Conservation (phyloP, 2,888 invertebrate genomes). For the Portevinia maculata region DNA sequence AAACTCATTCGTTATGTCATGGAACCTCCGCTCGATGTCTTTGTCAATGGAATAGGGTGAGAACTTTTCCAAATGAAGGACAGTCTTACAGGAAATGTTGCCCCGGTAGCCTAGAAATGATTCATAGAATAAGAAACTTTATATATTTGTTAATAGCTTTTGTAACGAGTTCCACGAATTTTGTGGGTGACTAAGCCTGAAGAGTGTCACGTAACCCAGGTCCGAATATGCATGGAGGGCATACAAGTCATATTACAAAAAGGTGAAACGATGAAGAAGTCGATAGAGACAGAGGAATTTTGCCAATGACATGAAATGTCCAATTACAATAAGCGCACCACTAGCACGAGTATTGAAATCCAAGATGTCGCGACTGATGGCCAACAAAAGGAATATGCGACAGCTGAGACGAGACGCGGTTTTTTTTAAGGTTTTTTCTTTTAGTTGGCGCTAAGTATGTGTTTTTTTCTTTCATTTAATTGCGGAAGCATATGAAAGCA, state of each 20-base stretch:
- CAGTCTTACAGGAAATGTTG: constrained; percentile 82
- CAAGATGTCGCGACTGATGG: constrained; percentile 51
- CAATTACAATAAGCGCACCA: constrained; percentile 45
- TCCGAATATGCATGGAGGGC: constrained; percentile 49
- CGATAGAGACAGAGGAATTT: constrained; percentile 42
- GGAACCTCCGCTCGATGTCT: constrained; percentile 81
- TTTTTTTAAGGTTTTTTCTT: not conserved
- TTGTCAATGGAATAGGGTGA: constrained; percentile 80
- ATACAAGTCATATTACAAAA: constrained; percentile 49
- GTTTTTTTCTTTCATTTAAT: too few relatives aligned
- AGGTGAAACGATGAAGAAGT: constrained; percentile 17
- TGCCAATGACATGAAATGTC: constrained; percentile 67
- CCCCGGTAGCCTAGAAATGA: constrained; percentile 80
- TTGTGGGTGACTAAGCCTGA: constrained; percentile 44
- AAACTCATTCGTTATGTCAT: constrained; percentile 81
- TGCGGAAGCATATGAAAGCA: too few relatives aligned
- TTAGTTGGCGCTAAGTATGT: constrained; percentile 26
- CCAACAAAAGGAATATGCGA: constrained; percentile 52
- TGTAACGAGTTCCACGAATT: constrained; percentile 51
- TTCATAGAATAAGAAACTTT: constrained; percentile 33
- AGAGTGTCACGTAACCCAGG: constrained; percentile 40
- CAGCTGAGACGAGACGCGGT: constrained; percentile 23
- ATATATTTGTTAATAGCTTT: constrained; percentile 11
- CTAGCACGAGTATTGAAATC: constrained; percentile 54
- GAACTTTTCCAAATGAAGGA: constrained; percentile 81